phyloP scores from a whole-genome alignment of 2,113 vertebrate species.

The Tinamus guttatus region DNA sequence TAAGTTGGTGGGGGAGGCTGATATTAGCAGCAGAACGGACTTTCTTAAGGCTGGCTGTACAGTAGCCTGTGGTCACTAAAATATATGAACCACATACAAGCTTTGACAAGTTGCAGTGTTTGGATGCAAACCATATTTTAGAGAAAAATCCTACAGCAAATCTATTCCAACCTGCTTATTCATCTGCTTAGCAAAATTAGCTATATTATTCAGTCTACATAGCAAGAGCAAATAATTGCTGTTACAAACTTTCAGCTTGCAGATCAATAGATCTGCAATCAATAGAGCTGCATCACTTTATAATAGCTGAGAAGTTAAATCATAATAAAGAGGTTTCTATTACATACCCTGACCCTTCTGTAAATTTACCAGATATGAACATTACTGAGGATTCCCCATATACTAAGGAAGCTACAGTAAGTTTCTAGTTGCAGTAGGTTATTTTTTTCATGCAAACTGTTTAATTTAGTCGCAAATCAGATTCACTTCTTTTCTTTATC shows the following conservation, averaged over 20 bases:
- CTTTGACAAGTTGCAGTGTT: not conserved
- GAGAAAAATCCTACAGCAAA: not conserved
- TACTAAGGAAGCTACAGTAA: not conserved
- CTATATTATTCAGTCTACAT: not conserved
- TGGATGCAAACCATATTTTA: not conserved
- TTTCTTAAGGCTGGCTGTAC: not conserved
- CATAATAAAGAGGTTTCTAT: rapidly evolving
- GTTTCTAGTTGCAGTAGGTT: rapidly evolving
- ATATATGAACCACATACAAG: not conserved
- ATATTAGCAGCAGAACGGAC: not conserved
- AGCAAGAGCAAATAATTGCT: not conserved
- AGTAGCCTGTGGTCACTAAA: not conserved
- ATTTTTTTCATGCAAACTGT: not conserved
- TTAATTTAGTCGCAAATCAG: not conserved
- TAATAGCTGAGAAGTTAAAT: not conserved
- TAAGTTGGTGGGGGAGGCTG: not conserved
- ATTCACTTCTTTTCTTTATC: not conserved
- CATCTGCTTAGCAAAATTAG: not conserved
- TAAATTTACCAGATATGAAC: not conserved
- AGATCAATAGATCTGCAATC: not conserved
- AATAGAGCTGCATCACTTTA: not conserved
- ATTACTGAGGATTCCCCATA: not conserved
- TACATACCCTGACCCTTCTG: not conserved
- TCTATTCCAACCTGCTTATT: not conserved
- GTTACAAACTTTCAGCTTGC: not conserved